phyloP scores from a whole-genome alignment of 2,888 invertebrate species.

The Melangyna quadrimaculata region DNA sequence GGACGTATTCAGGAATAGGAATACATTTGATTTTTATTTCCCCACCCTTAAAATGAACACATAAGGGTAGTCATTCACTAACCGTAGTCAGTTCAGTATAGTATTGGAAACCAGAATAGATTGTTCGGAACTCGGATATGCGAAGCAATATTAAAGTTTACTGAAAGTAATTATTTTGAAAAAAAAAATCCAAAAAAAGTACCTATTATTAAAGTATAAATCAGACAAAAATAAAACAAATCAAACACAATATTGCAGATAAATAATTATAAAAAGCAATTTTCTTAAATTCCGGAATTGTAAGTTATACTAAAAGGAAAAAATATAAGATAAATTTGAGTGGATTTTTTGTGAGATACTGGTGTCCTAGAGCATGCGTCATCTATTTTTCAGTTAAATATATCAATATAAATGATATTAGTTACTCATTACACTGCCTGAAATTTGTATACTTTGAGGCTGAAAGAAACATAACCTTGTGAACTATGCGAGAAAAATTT shows the following conservation, averaged over 20 bases:
- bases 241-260: neutral
- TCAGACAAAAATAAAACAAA: neutral
- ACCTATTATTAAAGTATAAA: neutral
- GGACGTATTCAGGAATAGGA: neutral
- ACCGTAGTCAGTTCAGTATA: neutral
- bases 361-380: slow-evolving; percentile 51
- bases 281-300: neutral
- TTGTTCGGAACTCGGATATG: neutral
- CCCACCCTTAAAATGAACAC: neutral
- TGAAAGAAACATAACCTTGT: neutral
- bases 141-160: neutral
- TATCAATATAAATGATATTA: slow-evolving; percentile 5
- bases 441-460: neutral
- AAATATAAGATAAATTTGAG: neutral
- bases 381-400: slow-evolving; percentile 18
- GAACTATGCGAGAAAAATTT: neutral
- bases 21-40: neutral
- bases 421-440: neutral
- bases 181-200: neutral
- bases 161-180: neutral
- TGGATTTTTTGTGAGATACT: neutral
- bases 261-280: neutral
- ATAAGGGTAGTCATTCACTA: neutral
- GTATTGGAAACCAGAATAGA: neutral
- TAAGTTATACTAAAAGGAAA: neutral